Percentiles rank a stretch among this genome's conserved stretches.
Evolutionary conservation across 2,888 invertebrate genomes (phyloP).

Genomic region (Lasioglossum villosulum): DNA sequence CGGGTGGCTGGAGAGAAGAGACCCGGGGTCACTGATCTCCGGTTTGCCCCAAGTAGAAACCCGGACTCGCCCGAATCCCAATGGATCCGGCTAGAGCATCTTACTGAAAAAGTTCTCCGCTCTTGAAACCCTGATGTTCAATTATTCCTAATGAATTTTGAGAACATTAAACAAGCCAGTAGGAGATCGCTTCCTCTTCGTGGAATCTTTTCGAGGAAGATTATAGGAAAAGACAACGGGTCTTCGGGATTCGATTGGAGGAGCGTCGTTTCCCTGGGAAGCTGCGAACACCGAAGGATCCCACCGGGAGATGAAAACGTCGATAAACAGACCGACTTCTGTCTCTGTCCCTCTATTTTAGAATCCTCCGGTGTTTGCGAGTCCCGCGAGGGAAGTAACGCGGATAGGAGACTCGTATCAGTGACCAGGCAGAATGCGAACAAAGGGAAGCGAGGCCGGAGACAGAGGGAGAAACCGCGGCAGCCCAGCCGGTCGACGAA

Average conservation of each 20-base stretch:
- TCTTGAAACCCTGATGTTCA: background rate
- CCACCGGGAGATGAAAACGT: conserved; percentile 35
- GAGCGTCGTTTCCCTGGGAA: background rate
- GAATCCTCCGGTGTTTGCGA: conserved; percentile 24
- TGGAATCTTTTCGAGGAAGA: background rate
- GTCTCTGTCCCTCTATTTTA: background rate
- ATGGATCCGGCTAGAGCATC: background rate
- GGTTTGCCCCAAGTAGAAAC: background rate
- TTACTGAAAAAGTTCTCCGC: background rate
- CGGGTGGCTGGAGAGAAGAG: background rate
- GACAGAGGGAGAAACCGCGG: conserved; percentile 31
- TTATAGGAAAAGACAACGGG: background rate
- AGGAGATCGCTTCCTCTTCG: background rate
- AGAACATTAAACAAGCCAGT: background rate
- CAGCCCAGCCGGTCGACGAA: conserved; percentile 36
- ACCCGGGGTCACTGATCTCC: background rate
- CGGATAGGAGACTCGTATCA: conserved; percentile 43
- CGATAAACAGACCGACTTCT: conserved; percentile 35
- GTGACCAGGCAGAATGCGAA: conserved; percentile 29
- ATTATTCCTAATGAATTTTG: background rate
- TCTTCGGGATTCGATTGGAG: background rate
- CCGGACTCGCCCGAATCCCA: background rate
- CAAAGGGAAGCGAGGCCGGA: background rate
- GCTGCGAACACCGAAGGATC: conserved; percentile 7
- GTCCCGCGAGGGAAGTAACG: conserved; percentile 37